These are phyloP conservation scores for Adelosebastes latens DNA, from an alignment of 2,797 vertebrate species.

Conservation along the genomic window DNA sequence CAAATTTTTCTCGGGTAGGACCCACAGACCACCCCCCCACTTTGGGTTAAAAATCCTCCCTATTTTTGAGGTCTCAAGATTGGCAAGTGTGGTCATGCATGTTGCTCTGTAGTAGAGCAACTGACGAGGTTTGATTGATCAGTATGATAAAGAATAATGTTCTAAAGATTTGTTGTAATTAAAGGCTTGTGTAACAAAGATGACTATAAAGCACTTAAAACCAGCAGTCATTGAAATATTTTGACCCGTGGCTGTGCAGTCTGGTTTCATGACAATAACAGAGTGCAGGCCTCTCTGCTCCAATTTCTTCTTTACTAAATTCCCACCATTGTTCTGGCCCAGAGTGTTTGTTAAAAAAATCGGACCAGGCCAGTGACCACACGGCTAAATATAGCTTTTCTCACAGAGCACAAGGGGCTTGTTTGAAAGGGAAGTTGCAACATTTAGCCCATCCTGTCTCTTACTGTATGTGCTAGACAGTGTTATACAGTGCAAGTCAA, in stretches of 20 bases:
- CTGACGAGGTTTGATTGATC: background rate
- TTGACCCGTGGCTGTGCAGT: background rate
- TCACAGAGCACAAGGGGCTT: constrained; percentile 23
- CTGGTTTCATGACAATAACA: background rate
- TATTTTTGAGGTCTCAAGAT: too few species aligned
- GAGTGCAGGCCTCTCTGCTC: background rate
- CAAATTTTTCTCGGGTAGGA: too few species aligned
- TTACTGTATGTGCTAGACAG: background rate
- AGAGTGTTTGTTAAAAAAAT: background rate
- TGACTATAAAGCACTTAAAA: background rate
- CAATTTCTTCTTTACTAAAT: background rate
- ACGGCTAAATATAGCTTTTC: constrained; percentile 51
- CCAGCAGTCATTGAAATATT: background rate
- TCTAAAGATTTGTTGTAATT: background rate
- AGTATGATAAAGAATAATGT: background rate
- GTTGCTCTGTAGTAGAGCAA: background rate
- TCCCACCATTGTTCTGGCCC: constrained; percentile 31
- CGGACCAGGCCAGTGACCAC: background rate
- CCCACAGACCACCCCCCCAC: too few species aligned
- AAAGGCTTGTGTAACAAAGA: background rate
- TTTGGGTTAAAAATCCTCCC: too few species aligned
- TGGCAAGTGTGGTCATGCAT: background rate
- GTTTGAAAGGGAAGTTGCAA: background rate
- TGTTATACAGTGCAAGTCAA: background rate
- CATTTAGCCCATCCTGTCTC: background rate